Evolutionary conservation across 2,113 vertebrate species (phyloP).

Genomic region (Aptenodytes forsteri): DNA sequence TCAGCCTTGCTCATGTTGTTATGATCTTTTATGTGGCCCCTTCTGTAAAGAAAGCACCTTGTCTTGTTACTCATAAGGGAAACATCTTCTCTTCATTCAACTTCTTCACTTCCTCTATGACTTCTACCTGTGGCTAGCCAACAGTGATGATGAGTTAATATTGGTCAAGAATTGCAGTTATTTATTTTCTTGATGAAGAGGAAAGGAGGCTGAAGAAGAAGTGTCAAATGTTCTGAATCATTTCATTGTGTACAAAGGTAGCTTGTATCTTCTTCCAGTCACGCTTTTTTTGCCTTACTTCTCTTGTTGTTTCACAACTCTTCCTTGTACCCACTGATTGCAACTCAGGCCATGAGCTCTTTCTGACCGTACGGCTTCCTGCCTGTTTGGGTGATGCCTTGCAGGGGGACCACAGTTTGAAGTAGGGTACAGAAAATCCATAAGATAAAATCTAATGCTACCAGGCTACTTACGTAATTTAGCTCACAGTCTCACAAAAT

Average conservation of each 20-base stretch:
- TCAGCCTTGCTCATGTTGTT: not conserved
- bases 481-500: not conserved
- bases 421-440: not conserved
- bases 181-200: not conserved
- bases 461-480: not conserved
- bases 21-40: not conserved
- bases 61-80: not conserved
- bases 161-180: not conserved
- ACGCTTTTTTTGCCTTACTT: not conserved
- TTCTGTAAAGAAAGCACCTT: not conserved
- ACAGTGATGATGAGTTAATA: not conserved
- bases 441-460: not conserved
- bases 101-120: constrained; percentile 22
- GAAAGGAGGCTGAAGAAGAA: not conserved
- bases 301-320: not conserved
- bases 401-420: not conserved
- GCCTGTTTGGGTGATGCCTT: not conserved
- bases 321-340: not conserved
- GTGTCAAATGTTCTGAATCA: not conserved
- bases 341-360: not conserved
- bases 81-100: not conserved
- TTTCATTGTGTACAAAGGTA: not conserved
- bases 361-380: not conserved
- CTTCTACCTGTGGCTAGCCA: not conserved
- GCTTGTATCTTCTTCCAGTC: not conserved